Evolutionary conservation across 2,888 invertebrate genomes (phyloP), one percentile per base, ranked within the genome.

Genomic region (Brachypalpus laphriformis): DNA sequence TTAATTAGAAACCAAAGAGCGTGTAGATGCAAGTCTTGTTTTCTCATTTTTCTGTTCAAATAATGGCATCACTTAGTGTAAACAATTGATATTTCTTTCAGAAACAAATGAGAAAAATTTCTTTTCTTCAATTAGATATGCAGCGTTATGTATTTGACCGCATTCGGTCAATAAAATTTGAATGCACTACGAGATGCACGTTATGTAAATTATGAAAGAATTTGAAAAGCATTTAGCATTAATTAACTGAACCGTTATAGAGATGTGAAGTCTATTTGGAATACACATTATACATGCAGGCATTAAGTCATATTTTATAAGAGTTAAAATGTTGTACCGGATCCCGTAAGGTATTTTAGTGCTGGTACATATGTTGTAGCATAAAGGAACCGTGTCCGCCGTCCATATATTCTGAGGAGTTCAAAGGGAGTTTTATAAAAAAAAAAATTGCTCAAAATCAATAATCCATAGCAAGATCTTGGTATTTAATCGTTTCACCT

Each of bases 1-100:
- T 82, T 77, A 72, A 72, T 77, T 77, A 77, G 71, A 70, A 65
- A 71, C 31, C 47, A 49, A 65, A 42, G 22, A 59, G 49, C 49
- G 5, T 56, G 37, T 37, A 72, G 49, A 59, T 11, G 14, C 11
- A 18, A 7, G 4, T 16, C 16, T 28, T 28, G 14, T 40, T 14
- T 40, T 56, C 28, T 28, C 25, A 47, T 57, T 28, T 37, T 6
- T 31, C 1, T 22, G 28, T 56, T 40, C 28, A 42, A 54, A 37
- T 11, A 66, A 25, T 25, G n/a, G 9, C 40, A 42, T n/a, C 25
- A 28, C 40, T 42, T 40, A 28, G 28, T 37, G 51, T 51, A 51
- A 37, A 51, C 40, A 51, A 22, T 37, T 3, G 49, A 20, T 25
- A 34, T 8, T 20, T 37, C n/a, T 22, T 34, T 49, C 22, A 9